Percentiles rank a stretch among this genome's conserved stretches.
These are phyloP conservation scores for Clamator glandarius DNA, from an alignment of 2,797 vertebrate species.

Conservation along the genomic window DNA sequence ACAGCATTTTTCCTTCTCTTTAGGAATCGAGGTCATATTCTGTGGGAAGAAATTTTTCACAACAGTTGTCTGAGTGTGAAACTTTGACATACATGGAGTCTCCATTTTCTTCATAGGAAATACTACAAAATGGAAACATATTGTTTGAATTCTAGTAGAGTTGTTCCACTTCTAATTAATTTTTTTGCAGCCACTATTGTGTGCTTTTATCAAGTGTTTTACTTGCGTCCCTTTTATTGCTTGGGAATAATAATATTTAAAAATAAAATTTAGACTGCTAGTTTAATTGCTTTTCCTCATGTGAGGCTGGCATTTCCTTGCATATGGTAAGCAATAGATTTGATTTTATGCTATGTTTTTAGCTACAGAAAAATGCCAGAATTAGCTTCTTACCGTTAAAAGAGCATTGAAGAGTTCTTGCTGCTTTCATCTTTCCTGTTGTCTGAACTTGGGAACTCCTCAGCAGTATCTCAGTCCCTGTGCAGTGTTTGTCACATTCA, in stretches of 20 bases:
- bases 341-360: not conserved
- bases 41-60: conserved; percentile 71
- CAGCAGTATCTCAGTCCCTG: not conserved
- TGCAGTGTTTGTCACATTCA: not conserved
- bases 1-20: conserved; percentile 33
- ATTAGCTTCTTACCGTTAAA: not conserved
- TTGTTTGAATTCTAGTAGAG: not conserved
- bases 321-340: not conserved
- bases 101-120: conserved; percentile 60
- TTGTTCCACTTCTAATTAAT: not conserved
- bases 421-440: not conserved
- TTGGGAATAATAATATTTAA: not conserved
- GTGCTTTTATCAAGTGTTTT: not conserved
- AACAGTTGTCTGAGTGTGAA: conserved; percentile 53
- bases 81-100: conserved; percentile 53
- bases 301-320: not conserved
- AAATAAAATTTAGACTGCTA: not conserved
- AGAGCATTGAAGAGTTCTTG: not conserved
- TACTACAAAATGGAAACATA: conserved; percentile 58
- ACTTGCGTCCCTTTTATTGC: not conserved
- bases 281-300: not conserved
- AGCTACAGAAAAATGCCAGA: not conserved
- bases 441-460: not conserved
- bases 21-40: conserved; percentile 71
- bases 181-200: not conserved